Evolutionary conservation across 2,888 invertebrate species (phyloP).

Genomic region (Conomelus anceps): DNA sequence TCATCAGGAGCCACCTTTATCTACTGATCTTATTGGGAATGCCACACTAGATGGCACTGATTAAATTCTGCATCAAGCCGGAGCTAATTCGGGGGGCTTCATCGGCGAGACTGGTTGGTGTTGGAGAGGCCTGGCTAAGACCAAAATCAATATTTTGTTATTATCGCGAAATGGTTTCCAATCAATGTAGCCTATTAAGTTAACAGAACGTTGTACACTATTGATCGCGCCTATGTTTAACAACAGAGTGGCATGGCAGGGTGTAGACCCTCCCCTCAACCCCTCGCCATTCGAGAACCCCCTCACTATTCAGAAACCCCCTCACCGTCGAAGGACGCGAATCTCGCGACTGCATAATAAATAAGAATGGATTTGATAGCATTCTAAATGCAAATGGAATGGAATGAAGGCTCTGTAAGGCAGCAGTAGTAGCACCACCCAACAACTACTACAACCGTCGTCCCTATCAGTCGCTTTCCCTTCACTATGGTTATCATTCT

Average conservation of each 20-base stretch:
- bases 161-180: background rate
- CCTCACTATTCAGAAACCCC: too few relatives aligned
- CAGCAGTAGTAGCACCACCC: background rate
- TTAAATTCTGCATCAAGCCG: background rate
- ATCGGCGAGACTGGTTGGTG: background rate
- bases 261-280: background rate
- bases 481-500: background rate
- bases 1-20: background rate
- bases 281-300: background rate
- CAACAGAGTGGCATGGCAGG: background rate
- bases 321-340: background rate
- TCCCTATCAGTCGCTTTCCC: background rate
- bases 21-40: background rate
- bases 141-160: background rate
- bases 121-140: background rate
- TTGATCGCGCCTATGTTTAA: background rate
- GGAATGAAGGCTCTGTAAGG: background rate
- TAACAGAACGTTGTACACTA: background rate
- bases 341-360: constrained; percentile 4
- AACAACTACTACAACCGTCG: too few relatives aligned
- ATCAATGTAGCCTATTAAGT: background rate
- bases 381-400: constrained; percentile 12
- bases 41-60: background rate
- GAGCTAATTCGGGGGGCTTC: background rate
- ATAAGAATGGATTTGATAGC: constrained; percentile 10